phyloP scores from a whole-genome alignment of 2,888 invertebrate species.

The Venusia cambrica region DNA sequence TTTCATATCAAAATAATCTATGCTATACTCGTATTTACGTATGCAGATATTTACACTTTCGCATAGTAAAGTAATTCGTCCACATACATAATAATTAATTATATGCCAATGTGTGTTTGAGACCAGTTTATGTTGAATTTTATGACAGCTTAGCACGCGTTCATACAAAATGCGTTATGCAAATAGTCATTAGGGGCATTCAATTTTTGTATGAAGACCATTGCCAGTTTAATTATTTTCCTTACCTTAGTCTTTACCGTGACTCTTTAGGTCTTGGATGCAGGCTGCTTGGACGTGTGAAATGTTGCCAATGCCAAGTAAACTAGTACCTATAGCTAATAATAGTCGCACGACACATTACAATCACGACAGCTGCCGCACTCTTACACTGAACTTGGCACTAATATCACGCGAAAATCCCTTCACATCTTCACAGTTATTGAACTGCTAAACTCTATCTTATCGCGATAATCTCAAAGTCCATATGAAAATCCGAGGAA shows the following conservation, averaged over 20 bases:
- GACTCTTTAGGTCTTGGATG: too few species aligned
- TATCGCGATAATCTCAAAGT: conserved; percentile 30
- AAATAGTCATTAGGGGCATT: neutral
- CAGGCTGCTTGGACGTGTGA: too few species aligned
- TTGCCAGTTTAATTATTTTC: too few species aligned
- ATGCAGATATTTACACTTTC: conserved; percentile 27
- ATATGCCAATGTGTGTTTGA: conserved; percentile 12
- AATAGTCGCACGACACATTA: conserved; percentile 15
- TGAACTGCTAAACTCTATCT: conserved; percentile 29
- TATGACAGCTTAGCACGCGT: conserved; percentile 6
- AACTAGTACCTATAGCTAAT: conserved; percentile 19
- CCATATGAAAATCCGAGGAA: conserved; percentile 20
- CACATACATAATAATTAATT: conserved; percentile 9
- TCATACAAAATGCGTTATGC: neutral
- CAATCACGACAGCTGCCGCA: conserved; percentile 38
- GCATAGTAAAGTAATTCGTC: conserved; percentile 20
- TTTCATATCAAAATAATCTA: conserved; percentile 13
- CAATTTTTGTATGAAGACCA: too few species aligned
- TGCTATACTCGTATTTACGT: conserved; percentile 14
- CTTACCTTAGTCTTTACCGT: too few species aligned
- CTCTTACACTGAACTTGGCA: conserved; percentile 43
- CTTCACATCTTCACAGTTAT: conserved; percentile 6
- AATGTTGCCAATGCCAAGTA: too few species aligned
- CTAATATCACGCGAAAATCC: conserved; percentile 24
- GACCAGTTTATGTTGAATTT: neutral